A percentile compares a stretch with the other conserved stretches of the same genome.
Evolutionary conservation across 2,888 invertebrate genomes (phyloP).

Genomic region (Cenopis cana): DNA sequence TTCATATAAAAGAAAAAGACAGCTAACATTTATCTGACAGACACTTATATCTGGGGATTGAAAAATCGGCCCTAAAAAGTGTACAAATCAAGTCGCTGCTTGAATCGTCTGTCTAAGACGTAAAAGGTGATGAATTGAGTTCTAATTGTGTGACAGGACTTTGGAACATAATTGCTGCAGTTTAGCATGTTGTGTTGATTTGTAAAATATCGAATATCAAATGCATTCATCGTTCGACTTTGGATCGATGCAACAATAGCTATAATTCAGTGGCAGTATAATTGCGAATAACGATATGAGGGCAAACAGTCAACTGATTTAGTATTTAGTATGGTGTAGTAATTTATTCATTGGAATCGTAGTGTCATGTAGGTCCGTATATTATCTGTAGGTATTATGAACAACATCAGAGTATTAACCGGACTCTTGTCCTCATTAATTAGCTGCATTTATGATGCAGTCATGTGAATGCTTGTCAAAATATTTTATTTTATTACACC

Average conservation of each 20-base stretch:
- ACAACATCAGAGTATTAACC: not conserved
- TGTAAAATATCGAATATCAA: not conserved
- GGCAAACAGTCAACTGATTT: constrained; percentile 25
- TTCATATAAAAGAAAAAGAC: no score
- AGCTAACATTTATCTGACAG: no score
- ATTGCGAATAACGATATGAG: constrained; percentile 56
- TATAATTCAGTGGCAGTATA: constrained; percentile 43
- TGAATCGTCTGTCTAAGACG: no score
- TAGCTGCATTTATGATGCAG: not conserved
- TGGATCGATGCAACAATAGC: not conserved
- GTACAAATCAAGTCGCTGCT: no score
- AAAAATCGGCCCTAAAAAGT: no score
- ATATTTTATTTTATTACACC: no score
- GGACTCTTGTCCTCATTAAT: not conserved
- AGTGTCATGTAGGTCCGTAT: constrained; percentile 22
- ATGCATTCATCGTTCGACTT: not conserved
- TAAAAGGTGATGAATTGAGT: constrained; percentile 56
- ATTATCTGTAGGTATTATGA: not conserved
- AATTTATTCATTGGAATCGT: constrained; percentile 30
- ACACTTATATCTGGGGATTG: no score
- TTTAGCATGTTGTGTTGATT: not conserved
- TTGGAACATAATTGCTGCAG: constrained; percentile 48
- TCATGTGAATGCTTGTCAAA: not conserved
- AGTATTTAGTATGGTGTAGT: constrained; percentile 11
- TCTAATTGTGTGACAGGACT: constrained; percentile 55